Conservation (phyloP, 2,113 vertebrate species). For the Antigone vipio region DNA sequence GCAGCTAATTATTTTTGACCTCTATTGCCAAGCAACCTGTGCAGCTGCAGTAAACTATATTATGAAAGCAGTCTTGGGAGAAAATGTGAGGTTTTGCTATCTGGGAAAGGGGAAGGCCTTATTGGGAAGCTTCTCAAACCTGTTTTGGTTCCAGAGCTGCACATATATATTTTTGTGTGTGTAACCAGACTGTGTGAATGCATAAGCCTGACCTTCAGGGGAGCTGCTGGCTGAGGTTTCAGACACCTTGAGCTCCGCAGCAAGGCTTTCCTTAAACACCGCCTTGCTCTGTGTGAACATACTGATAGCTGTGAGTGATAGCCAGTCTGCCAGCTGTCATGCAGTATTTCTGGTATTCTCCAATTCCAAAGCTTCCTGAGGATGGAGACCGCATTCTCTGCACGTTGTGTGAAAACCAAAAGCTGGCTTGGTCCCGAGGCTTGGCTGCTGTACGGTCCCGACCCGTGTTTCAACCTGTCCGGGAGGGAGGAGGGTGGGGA, state of each 20-base stretch:
- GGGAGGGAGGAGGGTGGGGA: background rate
- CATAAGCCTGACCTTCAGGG: slow-evolving; percentile 18
- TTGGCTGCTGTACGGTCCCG: background rate
- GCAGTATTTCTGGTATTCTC: background rate
- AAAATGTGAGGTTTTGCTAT: background rate
- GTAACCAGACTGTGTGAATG: background rate
- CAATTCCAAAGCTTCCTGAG: background rate
- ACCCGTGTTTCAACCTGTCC: slow-evolving; percentile 30
- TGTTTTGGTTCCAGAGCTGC: slow-evolving; percentile 9
- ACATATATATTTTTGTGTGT: background rate
- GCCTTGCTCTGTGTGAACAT: background rate
- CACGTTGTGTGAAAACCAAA: background rate
- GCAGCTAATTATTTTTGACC: slow-evolving; percentile 66
- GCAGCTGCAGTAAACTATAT: background rate
- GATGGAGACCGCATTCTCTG: background rate
- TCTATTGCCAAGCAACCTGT: slow-evolving; percentile 66
- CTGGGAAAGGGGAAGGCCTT: slow-evolving; percentile 12
- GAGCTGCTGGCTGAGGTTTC: slow-evolving; percentile 17
- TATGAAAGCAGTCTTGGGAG: slow-evolving; percentile 39
- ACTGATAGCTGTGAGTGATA: accelerated
- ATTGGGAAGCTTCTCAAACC: background rate
- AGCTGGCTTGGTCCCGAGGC: background rate
- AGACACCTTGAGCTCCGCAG: background rate
- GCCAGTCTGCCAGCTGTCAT: background rate
- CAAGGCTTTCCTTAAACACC: background rate